Conservation (phyloP, 2,797 vertebrate species). For the Lutjanus argentimaculatus region DNA sequence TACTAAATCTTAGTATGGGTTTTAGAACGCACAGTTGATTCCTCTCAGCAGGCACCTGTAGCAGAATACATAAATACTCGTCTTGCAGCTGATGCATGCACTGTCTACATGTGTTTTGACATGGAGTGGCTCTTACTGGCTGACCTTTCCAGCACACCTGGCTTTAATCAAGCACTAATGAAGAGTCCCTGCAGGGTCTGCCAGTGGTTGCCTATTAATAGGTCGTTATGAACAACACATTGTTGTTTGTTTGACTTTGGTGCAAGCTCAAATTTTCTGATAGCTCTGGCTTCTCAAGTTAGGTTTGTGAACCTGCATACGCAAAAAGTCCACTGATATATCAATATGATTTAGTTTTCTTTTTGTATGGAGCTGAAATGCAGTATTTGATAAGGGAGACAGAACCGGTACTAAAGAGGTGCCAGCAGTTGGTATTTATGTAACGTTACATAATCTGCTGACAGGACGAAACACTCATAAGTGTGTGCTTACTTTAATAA, state of each 20-base stretch:
- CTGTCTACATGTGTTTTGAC: not conserved
- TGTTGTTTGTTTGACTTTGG: constrained; percentile 20
- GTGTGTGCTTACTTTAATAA: too few species aligned
- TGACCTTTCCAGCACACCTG: constrained; percentile 34
- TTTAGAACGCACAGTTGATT: not conserved
- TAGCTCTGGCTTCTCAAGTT: not conserved
- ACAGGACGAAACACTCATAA: too few species aligned
- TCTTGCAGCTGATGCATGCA: not conserved
- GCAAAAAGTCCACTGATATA: not conserved
- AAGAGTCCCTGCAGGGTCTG: constrained; percentile 20
- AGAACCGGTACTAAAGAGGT: too few species aligned
- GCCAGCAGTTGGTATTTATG: too few species aligned
- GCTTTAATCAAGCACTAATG: constrained; percentile 33
- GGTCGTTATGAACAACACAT: constrained; percentile 9
- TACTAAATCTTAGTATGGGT: too few species aligned
- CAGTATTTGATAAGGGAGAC: not conserved
- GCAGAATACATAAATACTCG: constrained; percentile 1
- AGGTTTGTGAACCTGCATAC: not conserved
- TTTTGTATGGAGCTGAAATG: not conserved
- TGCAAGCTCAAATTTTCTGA: not conserved
- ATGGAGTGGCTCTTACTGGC: constrained; percentile 3
- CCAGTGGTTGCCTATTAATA: constrained; percentile 30
- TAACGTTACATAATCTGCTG: too few species aligned
- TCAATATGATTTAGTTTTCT: too few species aligned
- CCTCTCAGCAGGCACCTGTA: not conserved